Evolutionary conservation across 2,888 invertebrate species (phyloP).

Genomic region (Mycalesis mineus): DNA sequence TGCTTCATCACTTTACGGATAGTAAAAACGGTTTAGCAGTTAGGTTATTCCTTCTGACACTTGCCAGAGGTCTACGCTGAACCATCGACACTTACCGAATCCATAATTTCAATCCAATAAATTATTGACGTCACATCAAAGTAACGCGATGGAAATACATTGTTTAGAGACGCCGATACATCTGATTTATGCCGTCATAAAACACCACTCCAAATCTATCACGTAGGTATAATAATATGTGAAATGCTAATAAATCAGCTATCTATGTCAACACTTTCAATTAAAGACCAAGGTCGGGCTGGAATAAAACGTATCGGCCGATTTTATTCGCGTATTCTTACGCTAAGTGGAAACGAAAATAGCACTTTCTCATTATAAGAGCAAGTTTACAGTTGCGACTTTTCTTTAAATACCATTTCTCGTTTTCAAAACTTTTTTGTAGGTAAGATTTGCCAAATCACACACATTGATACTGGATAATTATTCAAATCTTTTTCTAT

Average conservation of each 20-base stretch:
- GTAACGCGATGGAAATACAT: conserved; percentile 16
- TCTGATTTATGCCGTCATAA: conserved; percentile 21
- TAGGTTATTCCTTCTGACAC: not conserved
- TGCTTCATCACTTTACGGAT: too few species aligned
- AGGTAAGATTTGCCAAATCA: too few species aligned
- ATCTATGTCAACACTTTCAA: conserved; percentile 72
- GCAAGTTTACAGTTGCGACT: not conserved
- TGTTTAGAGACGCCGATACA: conserved; percentile 19
- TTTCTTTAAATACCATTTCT: not conserved
- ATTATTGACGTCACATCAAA: conserved; percentile 14
- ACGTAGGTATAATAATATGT: conserved; percentile 34
- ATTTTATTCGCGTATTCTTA: conserved; percentile 57
- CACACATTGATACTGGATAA: too few species aligned
- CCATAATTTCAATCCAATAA: not conserved
- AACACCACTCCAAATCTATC: conserved; percentile 12
- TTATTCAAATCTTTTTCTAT: too few species aligned
- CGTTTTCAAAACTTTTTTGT: too few species aligned
- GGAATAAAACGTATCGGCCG: conserved; percentile 43
- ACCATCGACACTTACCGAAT: not conserved
- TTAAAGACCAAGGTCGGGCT: conserved; percentile 62
- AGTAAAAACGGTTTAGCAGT: not conserved
- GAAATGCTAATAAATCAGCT: conserved; percentile 63
- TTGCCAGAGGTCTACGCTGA: not conserved
- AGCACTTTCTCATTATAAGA: conserved; percentile 67
- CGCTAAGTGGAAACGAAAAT: conserved; percentile 64